Evolutionary conservation across 2,113 vertebrate genomes (phyloP).

Genomic region (Oreochromis tanganicae): DNA sequence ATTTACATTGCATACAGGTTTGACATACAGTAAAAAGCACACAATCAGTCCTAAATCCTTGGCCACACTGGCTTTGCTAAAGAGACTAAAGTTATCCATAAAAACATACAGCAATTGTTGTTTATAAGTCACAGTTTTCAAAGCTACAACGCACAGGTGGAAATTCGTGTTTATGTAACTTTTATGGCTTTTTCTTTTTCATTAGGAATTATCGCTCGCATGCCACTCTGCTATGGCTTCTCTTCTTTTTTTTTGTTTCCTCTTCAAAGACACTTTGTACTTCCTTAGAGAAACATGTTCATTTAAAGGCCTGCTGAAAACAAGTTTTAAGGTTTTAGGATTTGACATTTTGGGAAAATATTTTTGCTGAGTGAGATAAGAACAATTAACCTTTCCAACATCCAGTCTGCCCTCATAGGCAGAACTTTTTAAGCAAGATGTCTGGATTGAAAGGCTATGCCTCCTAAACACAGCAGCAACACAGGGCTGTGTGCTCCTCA

Average conservation of each 20-base stretch:
- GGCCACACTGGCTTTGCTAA: neutral
- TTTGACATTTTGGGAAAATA: neutral
- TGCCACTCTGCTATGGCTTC: constrained; percentile 4
- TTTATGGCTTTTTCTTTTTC: constrained; percentile 8
- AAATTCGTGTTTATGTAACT: neutral
- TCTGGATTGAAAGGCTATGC: neutral
- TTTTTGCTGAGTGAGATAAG: neutral
- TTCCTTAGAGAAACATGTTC: neutral
- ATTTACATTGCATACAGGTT: constrained; percentile 67
- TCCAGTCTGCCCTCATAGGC: neutral
- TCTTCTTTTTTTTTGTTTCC: neutral
- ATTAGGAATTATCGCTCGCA: neutral
- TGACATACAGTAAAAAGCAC: constrained; percentile 23
- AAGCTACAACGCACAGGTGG: constrained; percentile 24
- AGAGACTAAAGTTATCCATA: constrained; percentile 13
- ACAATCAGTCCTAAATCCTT: neutral
- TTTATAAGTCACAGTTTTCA: constrained; percentile 27
- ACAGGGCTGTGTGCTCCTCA: neutral
- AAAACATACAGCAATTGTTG: constrained; percentile 1
- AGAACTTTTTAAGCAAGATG: neutral
- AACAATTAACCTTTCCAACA: neutral
- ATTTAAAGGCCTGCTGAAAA: neutral
- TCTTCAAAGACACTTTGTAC: neutral
- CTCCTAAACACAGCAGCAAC: neutral
- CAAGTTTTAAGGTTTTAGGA: neutral